phyloP scores from a whole-genome alignment of 1,140 invertebrate species.

The Scaptomyza hsui region DNA sequence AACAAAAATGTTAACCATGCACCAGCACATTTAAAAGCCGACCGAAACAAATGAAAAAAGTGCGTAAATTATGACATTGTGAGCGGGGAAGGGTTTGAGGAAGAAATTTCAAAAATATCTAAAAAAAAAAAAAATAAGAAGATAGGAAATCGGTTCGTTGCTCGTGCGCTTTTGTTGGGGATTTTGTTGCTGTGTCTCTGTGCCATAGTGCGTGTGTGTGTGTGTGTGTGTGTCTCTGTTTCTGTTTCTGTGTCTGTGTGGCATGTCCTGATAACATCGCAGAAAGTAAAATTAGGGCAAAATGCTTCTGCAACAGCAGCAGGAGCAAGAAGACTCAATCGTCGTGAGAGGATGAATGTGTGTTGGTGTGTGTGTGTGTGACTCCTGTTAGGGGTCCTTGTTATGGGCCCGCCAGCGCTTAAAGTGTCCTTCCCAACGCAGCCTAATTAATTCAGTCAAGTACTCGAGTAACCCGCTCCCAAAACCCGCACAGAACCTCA shows the following conservation, averaged over 20 bases:
- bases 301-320: conserved; percentile 52
- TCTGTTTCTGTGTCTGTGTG: conserved; percentile 38
- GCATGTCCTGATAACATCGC: conserved; percentile 77
- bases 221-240: conserved; percentile 22
- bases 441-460: conserved; percentile 78
- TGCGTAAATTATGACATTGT: conserved; percentile 79
- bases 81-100: neutral
- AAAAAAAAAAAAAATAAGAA: conserved; percentile 13
- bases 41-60: conserved; percentile 64
- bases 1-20: conserved; percentile 51
- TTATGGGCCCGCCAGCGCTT: conserved; percentile 47
- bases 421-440: conserved; percentile 65
- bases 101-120: conserved; percentile 27
- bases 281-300: conserved; percentile 82
- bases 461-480: conserved; percentile 21
- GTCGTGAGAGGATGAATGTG: neutral
- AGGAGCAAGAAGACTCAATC: conserved; percentile 24
- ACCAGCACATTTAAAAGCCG: conserved; percentile 48
- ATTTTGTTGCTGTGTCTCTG: conserved; percentile 38
- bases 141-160: conserved; percentile 43
- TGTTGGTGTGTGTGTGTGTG: neutral
- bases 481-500: no score
- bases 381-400: conserved; percentile 1
- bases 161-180: conserved; percentile 35
- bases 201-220: conserved; percentile 27